These are phyloP conservation scores for Salvelinus fontinalis DNA, from an alignment of 2,113 vertebrate species.

Conservation along the genomic window DNA sequence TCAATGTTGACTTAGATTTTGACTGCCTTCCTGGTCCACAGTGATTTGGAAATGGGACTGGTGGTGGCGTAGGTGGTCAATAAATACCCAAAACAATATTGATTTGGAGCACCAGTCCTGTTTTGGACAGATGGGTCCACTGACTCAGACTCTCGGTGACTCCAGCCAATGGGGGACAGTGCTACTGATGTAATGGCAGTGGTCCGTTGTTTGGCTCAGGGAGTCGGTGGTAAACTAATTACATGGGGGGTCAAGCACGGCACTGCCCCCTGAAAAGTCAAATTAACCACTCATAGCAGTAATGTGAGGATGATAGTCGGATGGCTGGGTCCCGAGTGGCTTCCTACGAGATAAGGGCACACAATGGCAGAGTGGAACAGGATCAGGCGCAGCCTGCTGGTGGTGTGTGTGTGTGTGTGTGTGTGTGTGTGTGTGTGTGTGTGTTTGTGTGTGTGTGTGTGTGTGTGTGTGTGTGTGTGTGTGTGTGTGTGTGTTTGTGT, in stretches of 20 bases:
- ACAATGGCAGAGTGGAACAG: not conserved
- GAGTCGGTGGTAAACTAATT: slow-evolving; percentile 19
- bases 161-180: slow-evolving; percentile 10
- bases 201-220: not conserved
- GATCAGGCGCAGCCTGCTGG: not conserved
- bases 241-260: slow-evolving; percentile 28
- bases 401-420: not conserved
- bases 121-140: not conserved
- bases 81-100: not conserved
- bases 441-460: not conserved
- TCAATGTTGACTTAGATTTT: not conserved
- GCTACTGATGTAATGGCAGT: not conserved
- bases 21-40: not conserved
- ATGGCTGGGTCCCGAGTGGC: slow-evolving; percentile 10
- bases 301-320: slow-evolving; percentile 19
- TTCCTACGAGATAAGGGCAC: not conserved
- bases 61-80: not conserved
- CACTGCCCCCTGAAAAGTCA: slow-evolving; percentile 12
- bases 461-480: not conserved
- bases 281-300: slow-evolving; percentile 26
- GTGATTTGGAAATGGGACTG: not conserved
- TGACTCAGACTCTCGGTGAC: not conserved
- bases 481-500: too few species aligned
- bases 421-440: not conserved
- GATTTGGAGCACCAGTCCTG: not conserved